Conservation (phyloP, 1,140 invertebrate genomes). For the Phthorimaea operculella region DNA sequence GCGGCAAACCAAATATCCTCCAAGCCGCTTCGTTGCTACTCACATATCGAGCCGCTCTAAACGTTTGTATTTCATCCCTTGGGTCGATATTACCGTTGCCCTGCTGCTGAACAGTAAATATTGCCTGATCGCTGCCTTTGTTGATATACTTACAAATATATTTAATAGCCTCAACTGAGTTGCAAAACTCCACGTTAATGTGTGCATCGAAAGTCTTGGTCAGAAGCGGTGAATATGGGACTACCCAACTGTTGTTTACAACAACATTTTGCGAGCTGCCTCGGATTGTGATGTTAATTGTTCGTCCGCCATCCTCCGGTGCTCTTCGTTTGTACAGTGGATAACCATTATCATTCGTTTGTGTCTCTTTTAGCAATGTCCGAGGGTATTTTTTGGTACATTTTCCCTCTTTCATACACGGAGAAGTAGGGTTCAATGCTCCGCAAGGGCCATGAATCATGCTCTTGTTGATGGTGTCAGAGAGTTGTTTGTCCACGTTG, state of each 20-base stretch:
- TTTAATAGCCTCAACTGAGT: constrained; percentile 63
- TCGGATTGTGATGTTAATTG: constrained; percentile 25
- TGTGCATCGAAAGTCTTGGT: constrained; percentile 60
- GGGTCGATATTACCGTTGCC: constrained; percentile 23
- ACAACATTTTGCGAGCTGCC: constrained; percentile 19
- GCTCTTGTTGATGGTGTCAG: constrained; percentile 45
- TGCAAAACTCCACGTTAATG: constrained; percentile 64
- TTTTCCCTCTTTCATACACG: constrained; percentile 23
- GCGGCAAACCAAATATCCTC: constrained; percentile 52
- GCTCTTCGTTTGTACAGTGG: constrained; percentile 28
- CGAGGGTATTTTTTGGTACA: constrained; percentile 21
- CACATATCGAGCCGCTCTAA: constrained; percentile 50
- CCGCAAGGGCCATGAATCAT: constrained; percentile 68
- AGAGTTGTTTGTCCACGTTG: constrained; percentile 40
- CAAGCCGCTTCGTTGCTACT: constrained; percentile 58
- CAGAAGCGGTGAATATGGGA: constrained; percentile 19
- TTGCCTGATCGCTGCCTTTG: too few species aligned
- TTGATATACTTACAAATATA: too few species aligned
- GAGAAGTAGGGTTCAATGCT: constrained; percentile 28
- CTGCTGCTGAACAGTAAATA: constrained; percentile 57
- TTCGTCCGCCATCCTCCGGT: constrained; percentile 37
- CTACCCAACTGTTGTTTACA: constrained; percentile 62
- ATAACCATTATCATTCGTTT: constrained; percentile 36
- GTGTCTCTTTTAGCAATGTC: constrained; percentile 12
- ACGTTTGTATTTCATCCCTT: constrained; percentile 26